Base-by-base conservation (phyloP, 2,113 vertebrate species). In the Rhinolophus ferrumequinum region DNA sequence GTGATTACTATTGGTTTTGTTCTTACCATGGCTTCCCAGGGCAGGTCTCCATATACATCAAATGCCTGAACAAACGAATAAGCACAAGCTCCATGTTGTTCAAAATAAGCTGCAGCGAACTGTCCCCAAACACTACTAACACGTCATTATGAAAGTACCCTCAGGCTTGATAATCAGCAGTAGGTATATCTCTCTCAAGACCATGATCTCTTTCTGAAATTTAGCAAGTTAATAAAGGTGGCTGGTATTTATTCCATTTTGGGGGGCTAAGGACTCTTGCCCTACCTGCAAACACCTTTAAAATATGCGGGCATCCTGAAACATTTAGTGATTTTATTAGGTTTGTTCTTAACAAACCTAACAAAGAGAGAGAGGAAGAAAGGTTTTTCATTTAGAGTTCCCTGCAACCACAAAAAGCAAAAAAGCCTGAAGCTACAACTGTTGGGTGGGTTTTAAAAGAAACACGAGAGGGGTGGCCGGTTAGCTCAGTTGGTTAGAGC, bases 281-380 rank as follows among this genome's bases (percentile, higher is more conserved):
- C 56, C 94, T 96, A 81, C 52, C 95, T 94, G 64, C 44, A 93
- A 81, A 90, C 21, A 60, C 75, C 85, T 82, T 79, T 18, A 70
- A 96, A 93, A 85, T 69, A 66, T 30, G n/a, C 8, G 14, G 70
- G 13, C 41, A 79, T 92, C 77, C 93, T 75, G 91, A 94, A 88
- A 84, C 13, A 2, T 52, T 62, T 24, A 64, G 41, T 3, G 0
- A 50, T 88, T 94, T 95, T 69, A 94, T 75, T 33, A 94, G 60
- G 24, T 58, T 83, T 86, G n/a, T 58, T 79, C 41, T 92, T 80
- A 64, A 47, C 73, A 75, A 30, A 30, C 44, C 28, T 35, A 62
- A 62, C 18, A 81, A 54, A 70, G 80, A 82, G 75, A 93, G 6
- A 30, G 22, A n/a, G 3, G 14, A 24, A 11, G 50, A 35, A 50